Base-by-base conservation (phyloP, 2,888 invertebrate genomes). In the Cheilosia variabilis region DNA sequence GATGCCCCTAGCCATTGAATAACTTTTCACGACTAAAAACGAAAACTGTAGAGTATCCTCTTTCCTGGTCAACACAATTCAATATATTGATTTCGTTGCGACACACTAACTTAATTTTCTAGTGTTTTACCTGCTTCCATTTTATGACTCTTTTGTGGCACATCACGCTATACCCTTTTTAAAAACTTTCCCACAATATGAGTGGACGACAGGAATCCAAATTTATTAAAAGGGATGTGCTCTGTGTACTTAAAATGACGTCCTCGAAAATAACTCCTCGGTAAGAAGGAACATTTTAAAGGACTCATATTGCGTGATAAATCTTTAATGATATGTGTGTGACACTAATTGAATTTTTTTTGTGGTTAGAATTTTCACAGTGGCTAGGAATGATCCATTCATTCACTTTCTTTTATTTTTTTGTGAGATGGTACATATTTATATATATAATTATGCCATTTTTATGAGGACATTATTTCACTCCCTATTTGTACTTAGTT, bases 71-170 rank as follows among this genome's bases (percentile, higher is more conserved):
- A 84, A 22, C 65, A 84, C 34, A 76, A 71, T 50, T 80, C 84
- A 52, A 84, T 80, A 80, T 84, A 84, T 84, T 79, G 84, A 84
- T 84, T 84, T 62, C 55, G 31, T 84, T 75, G 84, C 65, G 79
- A 76, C 84, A 84, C 47, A 84, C 69, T 84, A 34, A 78, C 73
- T 69, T 34, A 17, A 41, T 69, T 79, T 73, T 37, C 22, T 45
- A 58, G 63, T 68, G 24, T 19, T 57, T 15, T 50, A 41, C 41
- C 31, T 6, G 24, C 6, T 37, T 17, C 34, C 17, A 50, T 15
- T 66, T 58, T n/a, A 47, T 60, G 47, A 22, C 4, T 9, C 10
- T 34, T 34, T 17, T n/a, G 15, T 31, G 53, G 10, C 10, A 53
- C 19, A 15, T 22, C 27, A 31, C 31, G 45, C 41, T 52, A 24